Percentiles rank a stretch among this genome's conserved stretches.
These are phyloP conservation scores for Holothuria glaberrima DNA, from an alignment of 35 echinoderm and acorn worm species.

Conservation along the genomic window DNA sequence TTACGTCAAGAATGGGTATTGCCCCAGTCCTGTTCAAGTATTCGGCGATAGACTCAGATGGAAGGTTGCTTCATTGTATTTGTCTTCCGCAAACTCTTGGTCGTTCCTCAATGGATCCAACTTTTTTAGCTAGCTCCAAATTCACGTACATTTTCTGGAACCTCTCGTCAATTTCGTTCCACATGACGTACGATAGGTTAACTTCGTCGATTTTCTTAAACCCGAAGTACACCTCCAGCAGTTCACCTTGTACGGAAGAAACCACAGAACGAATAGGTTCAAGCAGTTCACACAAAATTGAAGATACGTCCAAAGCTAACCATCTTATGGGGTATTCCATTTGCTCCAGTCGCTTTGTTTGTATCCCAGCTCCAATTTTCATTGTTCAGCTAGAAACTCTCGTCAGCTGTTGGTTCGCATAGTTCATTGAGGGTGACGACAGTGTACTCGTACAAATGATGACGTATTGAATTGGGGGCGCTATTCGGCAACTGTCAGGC, in stretches of 20 bases:
- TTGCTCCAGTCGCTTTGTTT: not conserved
- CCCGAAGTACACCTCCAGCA: conserved; percentile 41
- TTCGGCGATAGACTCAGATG: too few relatives aligned
- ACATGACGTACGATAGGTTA: not conserved
- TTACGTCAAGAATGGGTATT: too few relatives aligned
- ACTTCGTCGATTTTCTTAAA: too few relatives aligned
- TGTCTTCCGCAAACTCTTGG: too few relatives aligned
- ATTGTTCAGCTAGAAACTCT: conserved; percentile 5
- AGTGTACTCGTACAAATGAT: conserved; percentile 31
- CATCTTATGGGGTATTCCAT: too few relatives aligned
- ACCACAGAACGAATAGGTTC: conserved; percentile 15
- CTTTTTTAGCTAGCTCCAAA: too few relatives aligned
- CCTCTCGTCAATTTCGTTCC: conserved; percentile 30
- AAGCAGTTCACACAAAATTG: conserved; percentile 50
- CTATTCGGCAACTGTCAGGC: too few relatives aligned
- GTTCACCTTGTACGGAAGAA: conserved; percentile 39
- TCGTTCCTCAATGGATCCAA: too few relatives aligned
- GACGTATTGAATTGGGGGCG: too few relatives aligned
- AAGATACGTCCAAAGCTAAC: conserved; percentile 25
- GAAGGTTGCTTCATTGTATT: too few relatives aligned
- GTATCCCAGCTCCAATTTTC: too few relatives aligned
- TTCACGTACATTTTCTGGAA: conserved; percentile 20
- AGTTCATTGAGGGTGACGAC: conserved; percentile 45
- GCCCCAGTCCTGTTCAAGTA: too few relatives aligned
- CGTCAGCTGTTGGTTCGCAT: conserved; percentile 37